phyloP scores from a whole-genome alignment of 2,113 vertebrate genomes.

The Plotosus lineatus region DNA sequence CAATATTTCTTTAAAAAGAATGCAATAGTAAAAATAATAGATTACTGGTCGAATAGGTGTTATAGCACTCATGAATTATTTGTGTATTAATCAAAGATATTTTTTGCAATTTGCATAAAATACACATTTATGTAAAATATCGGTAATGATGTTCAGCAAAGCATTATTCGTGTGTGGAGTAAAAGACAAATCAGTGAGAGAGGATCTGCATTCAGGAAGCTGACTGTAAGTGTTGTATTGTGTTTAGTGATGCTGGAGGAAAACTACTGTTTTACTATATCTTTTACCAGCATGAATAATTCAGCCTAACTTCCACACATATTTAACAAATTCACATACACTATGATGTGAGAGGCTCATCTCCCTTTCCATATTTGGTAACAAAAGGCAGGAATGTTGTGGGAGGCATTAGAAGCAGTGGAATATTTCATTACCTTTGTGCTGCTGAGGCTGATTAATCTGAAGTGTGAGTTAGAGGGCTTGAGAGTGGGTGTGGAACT shows the following conservation, averaged over 20 bases:
- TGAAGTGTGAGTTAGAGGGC: conserved; percentile 71
- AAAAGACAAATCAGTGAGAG: conserved; percentile 46
- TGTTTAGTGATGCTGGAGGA: conserved; percentile 3
- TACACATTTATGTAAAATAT: conserved; percentile 29
- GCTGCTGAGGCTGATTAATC: conserved; percentile 71
- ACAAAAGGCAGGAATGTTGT: conserved; percentile 49
- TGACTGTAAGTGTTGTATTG: conserved; percentile 29
- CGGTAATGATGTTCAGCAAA: conserved; percentile 28
- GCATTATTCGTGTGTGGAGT: conserved; percentile 42
- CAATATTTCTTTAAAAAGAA: neutral
- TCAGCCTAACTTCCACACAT: conserved; percentile 21
- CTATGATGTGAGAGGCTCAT: conserved; percentile 27
- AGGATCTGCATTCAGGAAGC: conserved; percentile 40
- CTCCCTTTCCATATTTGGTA: conserved; percentile 52
- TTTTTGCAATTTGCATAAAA: conserved; percentile 40
- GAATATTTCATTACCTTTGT: conserved; percentile 69
- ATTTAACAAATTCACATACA: conserved; percentile 40
- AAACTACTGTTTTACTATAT: conserved; percentile 35
- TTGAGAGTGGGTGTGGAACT: conserved; percentile 50
- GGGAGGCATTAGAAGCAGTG: conserved; percentile 60
- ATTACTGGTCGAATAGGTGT: neutral
- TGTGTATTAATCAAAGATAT: conserved; percentile 29
- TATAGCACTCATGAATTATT: neutral
- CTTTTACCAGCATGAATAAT: conserved; percentile 20
- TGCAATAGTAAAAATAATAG: neutral